A percentile compares a stretch with the other conserved stretches of the same genome.
Conservation (phyloP, 2,888 invertebrate species). For the Macrophya annulata region DNA sequence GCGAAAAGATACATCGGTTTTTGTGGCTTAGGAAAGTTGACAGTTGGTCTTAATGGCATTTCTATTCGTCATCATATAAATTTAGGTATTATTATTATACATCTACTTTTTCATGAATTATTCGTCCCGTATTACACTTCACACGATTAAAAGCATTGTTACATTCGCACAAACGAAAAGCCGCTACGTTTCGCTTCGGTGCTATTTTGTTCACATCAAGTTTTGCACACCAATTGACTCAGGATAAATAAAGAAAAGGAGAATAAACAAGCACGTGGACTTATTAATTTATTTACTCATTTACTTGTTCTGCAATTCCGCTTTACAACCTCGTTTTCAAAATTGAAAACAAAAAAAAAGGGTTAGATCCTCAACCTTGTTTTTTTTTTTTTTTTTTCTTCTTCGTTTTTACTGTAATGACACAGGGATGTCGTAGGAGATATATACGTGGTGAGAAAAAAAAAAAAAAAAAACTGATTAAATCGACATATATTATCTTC, state of each 20-base stretch:
- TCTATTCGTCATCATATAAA: constrained; percentile 40
- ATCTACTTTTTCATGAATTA: not conserved
- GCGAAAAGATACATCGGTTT: constrained; percentile 31
- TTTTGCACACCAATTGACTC: not conserved
- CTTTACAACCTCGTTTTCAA: too few species aligned
- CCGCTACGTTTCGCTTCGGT: not conserved
- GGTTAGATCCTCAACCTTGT: not conserved
- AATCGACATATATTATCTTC: constrained; percentile 51
- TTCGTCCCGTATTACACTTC: not conserved
- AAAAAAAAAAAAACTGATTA: constrained; percentile 26
- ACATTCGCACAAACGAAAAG: not conserved
- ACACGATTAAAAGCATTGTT: not conserved
- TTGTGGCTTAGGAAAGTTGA: constrained; percentile 33
- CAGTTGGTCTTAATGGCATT: constrained; percentile 48
- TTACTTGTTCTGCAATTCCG: too few species aligned
- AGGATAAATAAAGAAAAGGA: not conserved
- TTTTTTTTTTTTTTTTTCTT: not conserved
- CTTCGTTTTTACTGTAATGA: not conserved
- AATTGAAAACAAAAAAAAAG: not conserved
- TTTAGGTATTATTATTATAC: not conserved
- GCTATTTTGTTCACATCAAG: not conserved
- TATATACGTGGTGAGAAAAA: not conserved
- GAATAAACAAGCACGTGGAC: not conserved
- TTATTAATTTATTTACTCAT: not conserved
- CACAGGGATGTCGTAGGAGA: not conserved